Base-by-base conservation (phyloP, 2,113 vertebrate species). In the Microcebus ravelobensis region DNA sequence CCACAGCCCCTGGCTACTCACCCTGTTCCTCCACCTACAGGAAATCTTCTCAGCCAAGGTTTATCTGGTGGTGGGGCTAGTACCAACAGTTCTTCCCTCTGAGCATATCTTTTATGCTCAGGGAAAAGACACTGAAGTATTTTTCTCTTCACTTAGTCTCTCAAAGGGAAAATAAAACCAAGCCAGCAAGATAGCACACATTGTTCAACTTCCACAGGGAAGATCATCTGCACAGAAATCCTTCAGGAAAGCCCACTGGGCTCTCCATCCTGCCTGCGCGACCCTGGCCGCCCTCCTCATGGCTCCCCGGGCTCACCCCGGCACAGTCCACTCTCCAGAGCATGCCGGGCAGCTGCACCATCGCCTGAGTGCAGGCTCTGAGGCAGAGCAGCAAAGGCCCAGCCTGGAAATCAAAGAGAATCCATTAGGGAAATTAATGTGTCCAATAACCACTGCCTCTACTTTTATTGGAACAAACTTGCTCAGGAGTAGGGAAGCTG, bases 381-480 rank as follows among this genome's bases (percentile, higher is more conserved):
- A 48, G 55, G 31, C 48, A 59, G 31, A 68, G 67, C 57, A 50
- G 42, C 73, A 42, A 42, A 81, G 55, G 4, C 57, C 42, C 82
- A 55, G n/a, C 6, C 31, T 63, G 52, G 23, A 73, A 39, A 76
- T 86, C 67, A 52, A 81, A 76, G 67, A 70, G 50, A 77, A 23
- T 93, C 48, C 50, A 15, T 63, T 34, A 77, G 81, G 59, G 70
- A 90, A 95, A 90, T 87, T 36, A 76, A 83, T 91, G 81, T 61
- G 29, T 86, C 42, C 50, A 70, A 50, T 95, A 95, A 82, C 39
- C 23, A 31, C 74, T 6, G 42, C 52, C 82, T 93, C 74, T 82
- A 34, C 90, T 77, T 95, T 61, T 55, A 77, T 70, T 87, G 81
- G 61, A 87, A 71, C 74, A 39, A 29, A 87, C 59, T 81, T 11